Percentiles rank a stretch among this genome's conserved stretches.
phyloP scores from a whole-genome alignment of 2,797 vertebrate species.

The Sternarchorhynchus goeldii region DNA sequence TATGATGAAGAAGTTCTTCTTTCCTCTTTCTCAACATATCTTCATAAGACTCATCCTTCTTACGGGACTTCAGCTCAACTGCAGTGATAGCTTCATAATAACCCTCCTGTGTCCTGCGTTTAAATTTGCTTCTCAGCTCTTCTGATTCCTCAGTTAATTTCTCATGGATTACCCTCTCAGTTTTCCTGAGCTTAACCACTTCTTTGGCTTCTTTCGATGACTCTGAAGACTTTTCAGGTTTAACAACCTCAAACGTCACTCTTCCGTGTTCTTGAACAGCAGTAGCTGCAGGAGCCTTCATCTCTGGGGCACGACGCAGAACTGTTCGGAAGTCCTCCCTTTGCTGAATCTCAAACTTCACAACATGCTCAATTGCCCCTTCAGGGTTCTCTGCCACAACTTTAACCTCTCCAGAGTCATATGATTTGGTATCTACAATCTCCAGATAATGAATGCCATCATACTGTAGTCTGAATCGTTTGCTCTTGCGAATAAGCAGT shows the following conservation, averaged over 20 bases:
- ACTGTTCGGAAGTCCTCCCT: slow-evolving; percentile 94
- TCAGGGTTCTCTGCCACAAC: slow-evolving; percentile 93
- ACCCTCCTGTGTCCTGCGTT: slow-evolving; percentile 95
- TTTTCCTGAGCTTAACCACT: slow-evolving; percentile 88
- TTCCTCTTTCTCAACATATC: slow-evolving; percentile 93
- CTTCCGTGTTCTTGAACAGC: slow-evolving; percentile 81
- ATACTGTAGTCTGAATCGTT: slow-evolving; percentile 91
- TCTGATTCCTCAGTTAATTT: slow-evolving; percentile 93
- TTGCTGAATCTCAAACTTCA: slow-evolving; percentile 93
- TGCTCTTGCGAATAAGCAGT: slow-evolving; percentile 97
- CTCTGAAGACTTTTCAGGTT: slow-evolving; percentile 82
- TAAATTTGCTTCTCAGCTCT: slow-evolving; percentile 95
- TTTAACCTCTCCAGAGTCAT: slow-evolving; percentile 93
- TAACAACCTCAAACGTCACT: slow-evolving; percentile 88
- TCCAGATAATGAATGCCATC: slow-evolving; percentile 99
- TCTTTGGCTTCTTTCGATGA: slow-evolving; percentile 79
- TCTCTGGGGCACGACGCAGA: slow-evolving; percentile 89
- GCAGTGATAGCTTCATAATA: slow-evolving; percentile 98
- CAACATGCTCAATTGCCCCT: slow-evolving; percentile 86
- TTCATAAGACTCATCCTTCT: slow-evolving; percentile 96
- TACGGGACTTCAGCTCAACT: slow-evolving; percentile 91
- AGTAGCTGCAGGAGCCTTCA: slow-evolving; percentile 67
- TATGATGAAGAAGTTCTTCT: slow-evolving; percentile 93
- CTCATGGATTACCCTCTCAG: slow-evolving; percentile 92
- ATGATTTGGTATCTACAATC: slow-evolving; percentile 92